Base-by-base conservation (phyloP, 2,113 vertebrate genomes). In the Cygnus buccinator region DNA sequence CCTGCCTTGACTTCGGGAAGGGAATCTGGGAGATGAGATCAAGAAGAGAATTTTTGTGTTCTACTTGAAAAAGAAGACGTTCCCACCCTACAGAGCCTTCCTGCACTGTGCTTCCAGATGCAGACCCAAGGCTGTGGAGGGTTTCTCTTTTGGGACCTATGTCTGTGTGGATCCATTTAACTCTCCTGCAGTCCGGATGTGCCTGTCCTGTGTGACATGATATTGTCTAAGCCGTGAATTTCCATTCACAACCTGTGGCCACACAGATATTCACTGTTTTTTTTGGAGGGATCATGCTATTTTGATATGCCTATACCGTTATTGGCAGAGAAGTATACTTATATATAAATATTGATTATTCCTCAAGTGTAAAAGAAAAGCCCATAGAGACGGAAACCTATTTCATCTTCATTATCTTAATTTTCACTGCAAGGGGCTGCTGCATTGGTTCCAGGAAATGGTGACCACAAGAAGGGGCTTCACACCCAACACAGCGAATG, bases 1-100 rank as follows among this genome's bases (percentile, higher is more conserved):
- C 91, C 77, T 89, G 88, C 70, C 62, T 84, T 87, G 75, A 67
- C 90, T 91, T 88, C 54, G 52, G 87, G 58, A 84, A 46, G 77
- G 70, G 74, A 91, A 58, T 76, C 65, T 48, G 80, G 68, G 70
- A 87, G 80, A 75, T 41, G 70, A 84, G 62, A 75, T 75, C 76
- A 81, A 71, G 77, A 91, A 57, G 52, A 75, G 33, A 29, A 44
- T 75, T 94, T 81, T 94, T 54, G 87, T 84, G n/a, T 77, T 84
- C 54, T 10, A 20, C 76, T 59, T 70, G 66, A 73, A 50, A 92
- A 67, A 28, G 39, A 87, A 85, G 87, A 70, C 5, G 79, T 89
- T 76, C 77, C 77, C 84, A 65, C 58, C 58, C 31, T 66, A 57
- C 37, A 15, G 19, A 61, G 35, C 19, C 61, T 90, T 92, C 80